Evolutionary conservation across 2,797 vertebrate species (phyloP), one percentile per base, ranked within the genome.

Genomic region (Hoplostethus mediterraneus): DNA sequence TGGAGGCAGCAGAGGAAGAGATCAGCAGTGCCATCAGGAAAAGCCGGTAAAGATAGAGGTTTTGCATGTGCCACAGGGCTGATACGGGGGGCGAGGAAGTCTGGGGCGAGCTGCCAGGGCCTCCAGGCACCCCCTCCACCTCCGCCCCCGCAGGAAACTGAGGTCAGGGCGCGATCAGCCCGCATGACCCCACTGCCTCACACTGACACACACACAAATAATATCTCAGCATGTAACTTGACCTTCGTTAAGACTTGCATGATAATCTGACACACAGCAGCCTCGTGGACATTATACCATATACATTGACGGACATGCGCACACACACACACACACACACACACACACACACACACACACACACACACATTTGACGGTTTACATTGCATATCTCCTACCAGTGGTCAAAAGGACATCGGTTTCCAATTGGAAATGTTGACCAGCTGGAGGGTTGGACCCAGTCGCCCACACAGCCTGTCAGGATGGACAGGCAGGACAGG

Each of bases 121-220:
- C 21, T 21, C 21, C 21, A 21, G 21, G 21, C 47, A 38, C 45
- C 66, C 62, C 58, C 38, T 21, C 31, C 6, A 13, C 42, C 38
- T 9, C 8, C 38, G 13, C 16, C 58, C 53, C 13, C 17, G 0
- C 68, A 82, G 80, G 82, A 87, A 67, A 12, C 33, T 83, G 79
- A 87, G 76, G 84, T 87, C 88, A 87, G 49, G 75, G 75, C 66
- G 78, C 13, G 0, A 38, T 51, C 10, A 8, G 33, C 58, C 44
- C 67, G 71, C 76, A 55, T 1, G 6, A 52, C 38, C 47, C 61
- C 36, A 6, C 45, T 42, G 59, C 36, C 67, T 45, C 69, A 75
- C 33, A 10, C 44, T 16, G 38, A 56, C 42, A 48, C 56, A 38
- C 21, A 21, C 21, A 21, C 21, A 48, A 25, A 67, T 77, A 42